Conservation (phyloP, 2,888 invertebrate genomes). For the Dendrolimus pini region DNA sequence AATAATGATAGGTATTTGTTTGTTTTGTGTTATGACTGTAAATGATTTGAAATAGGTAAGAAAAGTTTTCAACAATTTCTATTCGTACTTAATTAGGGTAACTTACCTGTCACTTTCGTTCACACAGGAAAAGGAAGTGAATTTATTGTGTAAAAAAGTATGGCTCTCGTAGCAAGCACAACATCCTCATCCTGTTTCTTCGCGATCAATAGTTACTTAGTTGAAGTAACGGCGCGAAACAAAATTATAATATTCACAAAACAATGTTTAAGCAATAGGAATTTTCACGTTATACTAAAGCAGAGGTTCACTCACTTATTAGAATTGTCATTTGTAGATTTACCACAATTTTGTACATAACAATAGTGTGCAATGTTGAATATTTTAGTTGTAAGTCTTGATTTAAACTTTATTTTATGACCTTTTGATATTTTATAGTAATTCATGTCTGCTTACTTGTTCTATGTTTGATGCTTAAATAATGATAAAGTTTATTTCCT, state of each 20-base stretch:
- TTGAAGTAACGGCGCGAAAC: slow-evolving; percentile 25
- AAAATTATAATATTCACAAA: slow-evolving; percentile 5
- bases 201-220: slow-evolving; percentile 20
- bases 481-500: no score
- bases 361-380: background rate
- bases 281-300: no score
- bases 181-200: slow-evolving; percentile 59
- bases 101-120: slow-evolving; percentile 42
- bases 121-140: slow-evolving; percentile 80
- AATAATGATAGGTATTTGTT: slow-evolving; percentile 6
- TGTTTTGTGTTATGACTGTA: slow-evolving; percentile 2
- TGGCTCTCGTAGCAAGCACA: slow-evolving; percentile 21
- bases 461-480: no score
- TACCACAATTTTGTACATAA: no score
- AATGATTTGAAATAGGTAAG: slow-evolving; percentile 20
- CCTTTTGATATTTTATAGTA: no score
- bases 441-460: no score
- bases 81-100: background rate
- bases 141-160: slow-evolving; percentile 49
- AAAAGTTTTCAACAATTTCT: background rate
- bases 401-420: no score
- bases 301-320: no score
- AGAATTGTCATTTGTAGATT: no score
- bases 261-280: no score
- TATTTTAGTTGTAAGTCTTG: background rate